Evolutionary conservation across 2,113 vertebrate genomes (phyloP).

Genomic region (Stegastes partitus): DNA sequence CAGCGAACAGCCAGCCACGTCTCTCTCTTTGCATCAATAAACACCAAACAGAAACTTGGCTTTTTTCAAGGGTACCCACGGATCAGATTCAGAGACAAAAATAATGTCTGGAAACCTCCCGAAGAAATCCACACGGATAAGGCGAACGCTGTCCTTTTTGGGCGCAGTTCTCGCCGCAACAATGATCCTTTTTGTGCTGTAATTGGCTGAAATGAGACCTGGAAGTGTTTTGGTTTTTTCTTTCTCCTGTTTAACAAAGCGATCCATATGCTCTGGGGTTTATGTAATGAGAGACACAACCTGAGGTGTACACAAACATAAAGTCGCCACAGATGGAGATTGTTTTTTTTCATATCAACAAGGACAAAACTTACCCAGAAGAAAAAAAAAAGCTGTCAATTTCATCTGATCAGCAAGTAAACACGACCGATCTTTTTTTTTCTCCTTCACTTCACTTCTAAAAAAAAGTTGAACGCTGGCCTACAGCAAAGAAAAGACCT

Average conservation of each 20-base stretch:
- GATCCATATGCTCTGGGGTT: constrained; percentile 30
- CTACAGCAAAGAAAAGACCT: constrained; percentile 22
- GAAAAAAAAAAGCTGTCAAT: constrained; percentile 23
- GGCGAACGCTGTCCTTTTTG: constrained; percentile 33
- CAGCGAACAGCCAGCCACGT: constrained; percentile 28
- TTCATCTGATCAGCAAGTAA: constrained; percentile 33
- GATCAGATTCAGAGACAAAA: constrained; percentile 29
- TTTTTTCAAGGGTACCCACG: constrained; percentile 43
- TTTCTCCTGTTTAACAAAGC: constrained; percentile 35
- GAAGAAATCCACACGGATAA: constrained; percentile 26
- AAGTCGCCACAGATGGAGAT: constrained; percentile 9
- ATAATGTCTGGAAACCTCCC: constrained; percentile 13
- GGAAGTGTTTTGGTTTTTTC: constrained; percentile 50
- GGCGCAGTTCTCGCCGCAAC: constrained; percentile 28
- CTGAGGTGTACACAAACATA: constrained; percentile 7
- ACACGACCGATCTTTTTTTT: constrained; percentile 13
- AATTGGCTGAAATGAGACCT: constrained; percentile 56
- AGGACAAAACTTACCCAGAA: constrained; percentile 12
- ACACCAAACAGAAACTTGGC: constrained; percentile 30
- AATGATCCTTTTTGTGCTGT: constrained; percentile 51
- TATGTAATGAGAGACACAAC: constrained; percentile 19
- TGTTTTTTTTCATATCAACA: constrained; percentile 7
- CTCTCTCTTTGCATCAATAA: constrained; percentile 56
- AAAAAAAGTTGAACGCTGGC: background rate
- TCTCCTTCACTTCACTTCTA: constrained; percentile 19